Evolutionary conservation across 2,113 vertebrate species (phyloP), one percentile per base, ranked within the genome.

Genomic region (Micromys minutus): DNA sequence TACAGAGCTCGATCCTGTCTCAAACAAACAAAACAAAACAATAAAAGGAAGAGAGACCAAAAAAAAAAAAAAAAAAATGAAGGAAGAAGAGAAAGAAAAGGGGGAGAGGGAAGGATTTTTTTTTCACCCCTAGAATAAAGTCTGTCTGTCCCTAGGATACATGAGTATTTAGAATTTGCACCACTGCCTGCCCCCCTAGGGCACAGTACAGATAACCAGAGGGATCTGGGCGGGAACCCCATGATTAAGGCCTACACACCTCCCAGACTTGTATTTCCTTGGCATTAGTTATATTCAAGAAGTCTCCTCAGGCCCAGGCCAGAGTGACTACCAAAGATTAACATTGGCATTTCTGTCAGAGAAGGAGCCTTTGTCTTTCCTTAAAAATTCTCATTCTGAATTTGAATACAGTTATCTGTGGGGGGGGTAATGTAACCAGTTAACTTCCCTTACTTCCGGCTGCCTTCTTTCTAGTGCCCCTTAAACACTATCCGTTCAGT

Each of bases 101-200:
- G 63, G 7, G 63, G 29, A 65, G 31, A n/a, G 24, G 26, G 63
- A 45, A 11, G 26, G 69, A 24, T 19, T 22, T 90, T 90, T 71
- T 52, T 96, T 95, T 94, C 31, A 2, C 9, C 7, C 63, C 94
- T 95, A 87, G 92, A 93, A 91, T 84, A 95, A 91, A 81, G 22
- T 84, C 57, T 74, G 22, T 84, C 57, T 74, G 52, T 85, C 57
- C 67, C 92, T 92, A 74, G 87, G 85, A 65, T 84, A 83, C 29
- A 52, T 24, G 39, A 85, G 76, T 52, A 57, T 85, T 92, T 89
- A 87, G 87, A 92, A 92, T 89, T 34, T 75, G 5, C 16, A 72
- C 45, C 47, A 76, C 72, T 42, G 6, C 12, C 84, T 79, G 92
- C 36, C 81, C 71, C 57, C 79, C 67, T 71, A 93, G 83, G 80